Evolutionary conservation across 2,113 vertebrate species (phyloP).

Genomic region (Corvus cornix): DNA sequence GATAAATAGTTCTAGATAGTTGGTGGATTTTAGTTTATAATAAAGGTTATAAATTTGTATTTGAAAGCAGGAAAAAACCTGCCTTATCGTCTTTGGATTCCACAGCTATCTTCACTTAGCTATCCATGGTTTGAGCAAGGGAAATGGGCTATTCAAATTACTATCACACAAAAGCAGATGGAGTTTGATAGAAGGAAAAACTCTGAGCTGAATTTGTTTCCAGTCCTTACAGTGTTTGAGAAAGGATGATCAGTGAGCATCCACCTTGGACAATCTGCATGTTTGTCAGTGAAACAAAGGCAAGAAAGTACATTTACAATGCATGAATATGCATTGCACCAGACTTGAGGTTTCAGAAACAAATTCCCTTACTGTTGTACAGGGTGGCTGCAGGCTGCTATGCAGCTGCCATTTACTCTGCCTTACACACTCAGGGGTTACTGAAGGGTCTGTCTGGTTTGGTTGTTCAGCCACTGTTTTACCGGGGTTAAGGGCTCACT

Average conservation of each 20-base stretch:
- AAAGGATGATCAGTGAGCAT: not conserved
- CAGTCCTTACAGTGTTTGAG: not conserved
- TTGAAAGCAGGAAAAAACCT: not conserved
- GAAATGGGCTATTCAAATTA: not conserved
- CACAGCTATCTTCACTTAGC: not conserved
- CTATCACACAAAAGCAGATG: not conserved
- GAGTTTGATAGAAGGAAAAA: not conserved
- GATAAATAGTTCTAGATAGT: not conserved
- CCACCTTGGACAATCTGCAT: not conserved
- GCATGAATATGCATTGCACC: not conserved
- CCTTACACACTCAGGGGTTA: not conserved
- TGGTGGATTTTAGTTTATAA: not conserved
- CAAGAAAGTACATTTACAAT: not conserved
- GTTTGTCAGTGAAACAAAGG: not conserved
- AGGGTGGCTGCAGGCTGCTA: not conserved
- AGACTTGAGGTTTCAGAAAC: not conserved
- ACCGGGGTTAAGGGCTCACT: not conserved
- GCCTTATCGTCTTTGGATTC: not conserved
- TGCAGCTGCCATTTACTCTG: not conserved
- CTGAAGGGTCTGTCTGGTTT: not conserved
- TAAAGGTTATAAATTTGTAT: not conserved
- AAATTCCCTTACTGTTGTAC: not conserved
- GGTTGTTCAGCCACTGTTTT: not conserved
- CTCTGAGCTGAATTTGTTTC: not conserved
- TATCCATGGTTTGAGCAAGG: not conserved